phyloP scores from a whole-genome alignment of 2,797 vertebrate genomes.

The Falco novaeseelandiae region DNA sequence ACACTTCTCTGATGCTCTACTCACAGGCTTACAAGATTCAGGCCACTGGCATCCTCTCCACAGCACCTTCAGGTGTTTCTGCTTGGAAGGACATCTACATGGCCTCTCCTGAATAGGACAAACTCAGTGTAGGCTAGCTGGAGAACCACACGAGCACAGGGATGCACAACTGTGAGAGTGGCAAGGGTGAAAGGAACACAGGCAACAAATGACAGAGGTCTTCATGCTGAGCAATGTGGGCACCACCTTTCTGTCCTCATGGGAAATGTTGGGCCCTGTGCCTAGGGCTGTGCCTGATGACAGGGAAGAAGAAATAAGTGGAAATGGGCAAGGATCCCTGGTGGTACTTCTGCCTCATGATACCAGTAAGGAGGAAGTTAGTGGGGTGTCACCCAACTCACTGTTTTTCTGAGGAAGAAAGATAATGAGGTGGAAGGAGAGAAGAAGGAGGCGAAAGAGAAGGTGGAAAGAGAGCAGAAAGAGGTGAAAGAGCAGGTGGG shows the following conservation, averaged over 20 bases:
- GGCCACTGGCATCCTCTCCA: background rate
- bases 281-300: background rate
- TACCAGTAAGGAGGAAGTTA: background rate
- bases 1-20: background rate
- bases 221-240: background rate
- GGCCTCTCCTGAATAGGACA: no score
- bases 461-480: no score
- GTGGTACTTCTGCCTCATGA: background rate
- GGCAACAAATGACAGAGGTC: background rate
- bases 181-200: background rate
- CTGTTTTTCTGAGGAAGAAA: background rate
- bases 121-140: background rate
- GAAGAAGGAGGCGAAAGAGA: no score
- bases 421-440: no score
- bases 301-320: background rate
- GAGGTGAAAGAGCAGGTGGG: no score
- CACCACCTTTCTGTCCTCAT: background rate
- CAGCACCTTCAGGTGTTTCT: background rate
- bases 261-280: background rate
- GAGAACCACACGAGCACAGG: accelerated
- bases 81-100: no score
- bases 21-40: background rate
- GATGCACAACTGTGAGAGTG: no score
- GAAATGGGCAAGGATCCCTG: background rate
- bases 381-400: background rate